Evolutionary conservation across 2,797 vertebrate species (phyloP).

Genomic region (Protosalanx chinensis): DNA sequence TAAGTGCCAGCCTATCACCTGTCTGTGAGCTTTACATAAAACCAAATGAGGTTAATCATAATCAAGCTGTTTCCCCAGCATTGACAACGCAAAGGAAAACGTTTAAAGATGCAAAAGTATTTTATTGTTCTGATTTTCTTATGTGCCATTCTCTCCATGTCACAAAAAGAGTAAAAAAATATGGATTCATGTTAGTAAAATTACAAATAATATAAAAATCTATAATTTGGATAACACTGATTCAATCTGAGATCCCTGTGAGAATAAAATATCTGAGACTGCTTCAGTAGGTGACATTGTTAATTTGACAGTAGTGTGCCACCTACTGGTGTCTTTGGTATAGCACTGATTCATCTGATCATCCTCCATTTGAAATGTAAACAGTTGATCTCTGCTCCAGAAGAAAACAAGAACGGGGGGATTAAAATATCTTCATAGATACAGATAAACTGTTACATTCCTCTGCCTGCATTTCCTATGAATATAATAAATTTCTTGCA

Average conservation of each 20-base stretch:
- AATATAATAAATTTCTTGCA: too few species aligned
- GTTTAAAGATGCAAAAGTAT: background rate
- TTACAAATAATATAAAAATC: slow-evolving; percentile 9
- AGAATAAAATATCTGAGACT: slow-evolving; percentile 18
- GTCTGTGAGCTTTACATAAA: background rate
- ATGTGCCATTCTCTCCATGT: background rate
- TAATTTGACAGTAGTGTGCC: slow-evolving; percentile 27
- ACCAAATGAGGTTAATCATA: too few species aligned
- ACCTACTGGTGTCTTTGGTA: slow-evolving; percentile 56
- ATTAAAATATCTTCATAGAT: background rate
- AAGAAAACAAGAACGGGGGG: slow-evolving; percentile 10
- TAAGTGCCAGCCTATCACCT: background rate
- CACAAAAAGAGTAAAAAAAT: slow-evolving; percentile 16
- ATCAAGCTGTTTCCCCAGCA: background rate
- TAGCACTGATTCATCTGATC: slow-evolving; percentile 37
- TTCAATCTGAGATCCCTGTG: slow-evolving; percentile 26
- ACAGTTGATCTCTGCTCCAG: background rate
- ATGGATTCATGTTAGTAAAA: slow-evolving; percentile 28
- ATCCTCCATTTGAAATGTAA: slow-evolving; percentile 7
- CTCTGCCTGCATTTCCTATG: too few species aligned
- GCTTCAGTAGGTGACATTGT: slow-evolving; percentile 12
- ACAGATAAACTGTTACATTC: background rate
- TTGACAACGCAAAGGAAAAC: slow-evolving; percentile 16
- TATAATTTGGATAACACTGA: slow-evolving; percentile 28
- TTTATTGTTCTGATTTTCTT: slow-evolving; percentile 41